These are phyloP conservation scores for Drosophila nannoptera DNA, from an alignment of 1,140 invertebrate species.

Conservation along the genomic window DNA sequence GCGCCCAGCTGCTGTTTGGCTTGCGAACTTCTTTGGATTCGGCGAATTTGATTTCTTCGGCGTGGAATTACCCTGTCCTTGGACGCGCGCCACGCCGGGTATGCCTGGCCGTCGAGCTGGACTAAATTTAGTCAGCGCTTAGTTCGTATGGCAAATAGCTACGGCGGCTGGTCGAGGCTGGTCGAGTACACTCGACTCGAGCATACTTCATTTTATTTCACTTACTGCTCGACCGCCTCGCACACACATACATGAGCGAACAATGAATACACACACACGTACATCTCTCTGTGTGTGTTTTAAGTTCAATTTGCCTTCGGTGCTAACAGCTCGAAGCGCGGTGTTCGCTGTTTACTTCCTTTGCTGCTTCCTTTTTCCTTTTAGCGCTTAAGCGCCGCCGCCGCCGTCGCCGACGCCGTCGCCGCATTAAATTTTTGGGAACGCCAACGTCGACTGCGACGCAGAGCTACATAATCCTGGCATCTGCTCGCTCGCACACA, in stretches of 20 bases:
- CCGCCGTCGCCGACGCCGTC: constrained; percentile 16
- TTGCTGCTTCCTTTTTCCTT: constrained; percentile 71
- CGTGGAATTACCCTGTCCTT: background rate
- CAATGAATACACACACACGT: background rate
- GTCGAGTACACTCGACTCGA: background rate
- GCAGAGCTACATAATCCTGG: constrained; percentile 39
- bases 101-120: background rate
- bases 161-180: background rate
- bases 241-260: background rate
- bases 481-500: constrained; percentile 39
- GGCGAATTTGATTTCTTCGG: background rate
- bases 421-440: constrained; percentile 41
- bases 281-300: background rate
- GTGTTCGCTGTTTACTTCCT: constrained; percentile 59
- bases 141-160: background rate
- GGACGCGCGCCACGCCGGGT: background rate
- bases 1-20: background rate
- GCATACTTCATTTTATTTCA: background rate
- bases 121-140: background rate
- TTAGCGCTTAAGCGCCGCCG: constrained; percentile 64
- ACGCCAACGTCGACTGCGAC: constrained; percentile 33
- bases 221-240: background rate
- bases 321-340: constrained; percentile 18
- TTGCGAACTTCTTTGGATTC: background rate
- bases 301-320: constrained; percentile 27